These are phyloP conservation scores for Augiades crinisus DNA, from an alignment of 2,888 invertebrate genomes.

Conservation along the genomic window DNA sequence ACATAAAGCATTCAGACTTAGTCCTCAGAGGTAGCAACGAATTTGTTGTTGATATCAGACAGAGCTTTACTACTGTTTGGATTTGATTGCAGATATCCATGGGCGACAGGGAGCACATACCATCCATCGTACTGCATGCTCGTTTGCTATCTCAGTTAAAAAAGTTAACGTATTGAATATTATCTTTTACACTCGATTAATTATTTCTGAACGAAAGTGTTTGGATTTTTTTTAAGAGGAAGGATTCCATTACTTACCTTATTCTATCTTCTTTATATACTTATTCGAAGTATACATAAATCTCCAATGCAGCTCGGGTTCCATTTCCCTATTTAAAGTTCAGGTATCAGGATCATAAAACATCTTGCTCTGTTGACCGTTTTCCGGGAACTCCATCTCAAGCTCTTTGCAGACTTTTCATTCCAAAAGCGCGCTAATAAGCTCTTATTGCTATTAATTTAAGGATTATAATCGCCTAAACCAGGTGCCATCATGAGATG, in stretches of 20 bases:
- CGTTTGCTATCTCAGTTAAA: too few species aligned
- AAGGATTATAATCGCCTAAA: slow-evolving; percentile 15
- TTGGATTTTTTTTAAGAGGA: too few species aligned
- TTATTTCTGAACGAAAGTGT: too few species aligned
- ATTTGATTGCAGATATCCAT: too few species aligned
- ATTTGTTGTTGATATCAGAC: too few species aligned
- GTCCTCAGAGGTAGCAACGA: too few species aligned
- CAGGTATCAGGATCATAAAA: slow-evolving; percentile 6
- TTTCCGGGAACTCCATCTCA: slow-evolving; percentile 1
- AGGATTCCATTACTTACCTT: background rate
- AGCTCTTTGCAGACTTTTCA: background rate
- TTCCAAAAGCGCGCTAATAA: background rate
- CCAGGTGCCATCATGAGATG: background rate
- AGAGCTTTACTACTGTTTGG: too few species aligned
- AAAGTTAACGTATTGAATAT: too few species aligned
- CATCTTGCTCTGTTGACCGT: slow-evolving; percentile 1
- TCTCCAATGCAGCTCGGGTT: background rate
- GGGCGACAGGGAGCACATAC: too few species aligned
- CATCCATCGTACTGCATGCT: too few species aligned
- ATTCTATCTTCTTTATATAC: background rate
- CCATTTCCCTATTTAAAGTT: slow-evolving; percentile 10
- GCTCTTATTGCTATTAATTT: background rate
- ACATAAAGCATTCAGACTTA: too few species aligned
- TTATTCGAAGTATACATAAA: background rate
- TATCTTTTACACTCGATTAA: too few species aligned